Conservation (phyloP, 2,888 invertebrate species). For the Calameuta idolon region DNA sequence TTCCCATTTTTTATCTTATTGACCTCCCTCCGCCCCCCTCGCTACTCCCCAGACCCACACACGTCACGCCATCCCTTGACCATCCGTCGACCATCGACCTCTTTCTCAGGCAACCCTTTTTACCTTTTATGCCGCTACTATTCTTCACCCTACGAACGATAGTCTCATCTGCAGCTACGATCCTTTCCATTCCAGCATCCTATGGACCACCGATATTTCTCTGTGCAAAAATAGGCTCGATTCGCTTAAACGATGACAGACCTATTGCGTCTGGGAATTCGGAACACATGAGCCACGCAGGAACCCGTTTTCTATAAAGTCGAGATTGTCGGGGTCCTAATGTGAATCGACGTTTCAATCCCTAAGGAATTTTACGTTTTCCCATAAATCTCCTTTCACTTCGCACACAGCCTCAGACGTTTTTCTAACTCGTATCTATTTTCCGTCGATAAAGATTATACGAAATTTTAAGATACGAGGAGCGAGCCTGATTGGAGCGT, state of each 20-base stretch:
- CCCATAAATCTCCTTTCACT: not conserved
- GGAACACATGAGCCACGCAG: not conserved
- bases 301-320: not conserved
- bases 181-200: not conserved
- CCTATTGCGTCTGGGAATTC: not conserved
- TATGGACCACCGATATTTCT: not conserved
- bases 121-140: not conserved
- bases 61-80: not conserved
- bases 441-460: too few relatives aligned
- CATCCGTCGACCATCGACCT: not conserved
- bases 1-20: not conserved
- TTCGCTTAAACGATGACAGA: constrained; percentile 11
- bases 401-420: too few relatives aligned
- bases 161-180: not conserved
- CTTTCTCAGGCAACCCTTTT: not conserved
- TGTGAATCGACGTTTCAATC: not conserved
- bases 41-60: not conserved
- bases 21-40: not conserved
- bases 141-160: not conserved
- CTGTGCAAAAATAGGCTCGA: constrained; percentile 2
- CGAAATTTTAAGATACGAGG: too few relatives aligned
- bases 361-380: not conserved
- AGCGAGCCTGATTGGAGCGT: not conserved
- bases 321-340: not conserved
- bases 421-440: too few relatives aligned